Conservation (phyloP, 1,140 invertebrate genomes). For the Apis florea region DNA sequence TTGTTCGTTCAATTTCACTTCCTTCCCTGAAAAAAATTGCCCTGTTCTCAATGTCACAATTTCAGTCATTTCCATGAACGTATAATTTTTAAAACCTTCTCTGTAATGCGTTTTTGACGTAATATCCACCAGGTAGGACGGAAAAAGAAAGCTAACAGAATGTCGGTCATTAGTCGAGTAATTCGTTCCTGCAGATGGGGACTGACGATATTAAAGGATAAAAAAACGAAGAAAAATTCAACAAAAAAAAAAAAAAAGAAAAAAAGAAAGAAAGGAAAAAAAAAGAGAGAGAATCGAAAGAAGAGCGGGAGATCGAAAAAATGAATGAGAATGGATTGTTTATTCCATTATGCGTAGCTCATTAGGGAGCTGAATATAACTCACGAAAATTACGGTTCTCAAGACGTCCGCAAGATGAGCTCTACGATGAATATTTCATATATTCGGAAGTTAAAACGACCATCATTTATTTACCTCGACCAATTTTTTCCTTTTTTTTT, state of each 20-base stretch:
- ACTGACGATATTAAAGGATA: no score
- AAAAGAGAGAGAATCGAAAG: neutral
- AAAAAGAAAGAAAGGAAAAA: neutral
- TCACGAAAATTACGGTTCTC: conserved; percentile 60
- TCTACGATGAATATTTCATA: conserved; percentile 61
- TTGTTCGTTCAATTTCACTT: neutral
- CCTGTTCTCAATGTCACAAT: neutral
- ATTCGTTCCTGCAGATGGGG: conserved; percentile 35
- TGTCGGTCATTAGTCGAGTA: conserved; percentile 50
- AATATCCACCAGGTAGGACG: neutral
- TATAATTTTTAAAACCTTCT: neutral
- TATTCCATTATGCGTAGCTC: conserved; percentile 63
- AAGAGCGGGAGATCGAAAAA: conserved; percentile 17
- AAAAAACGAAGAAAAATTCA: neutral
- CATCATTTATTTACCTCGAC: conserved; percentile 15
- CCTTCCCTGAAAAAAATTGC: neutral
- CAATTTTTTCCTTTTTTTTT: neutral
- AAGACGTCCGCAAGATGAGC: conserved; percentile 38
- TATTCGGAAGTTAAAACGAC: conserved; percentile 16
- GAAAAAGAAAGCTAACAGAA: conserved; percentile 20
- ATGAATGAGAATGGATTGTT: conserved; percentile 49
- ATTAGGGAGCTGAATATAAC: conserved; percentile 56
- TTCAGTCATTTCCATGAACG: neutral
- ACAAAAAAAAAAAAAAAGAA: neutral
- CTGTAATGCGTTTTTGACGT: neutral